Percentiles rank a stretch among this genome's conserved stretches.
These are phyloP conservation scores for Bufotes viridis DNA, from an alignment of 2,797 vertebrate species.

Conservation along the genomic window DNA sequence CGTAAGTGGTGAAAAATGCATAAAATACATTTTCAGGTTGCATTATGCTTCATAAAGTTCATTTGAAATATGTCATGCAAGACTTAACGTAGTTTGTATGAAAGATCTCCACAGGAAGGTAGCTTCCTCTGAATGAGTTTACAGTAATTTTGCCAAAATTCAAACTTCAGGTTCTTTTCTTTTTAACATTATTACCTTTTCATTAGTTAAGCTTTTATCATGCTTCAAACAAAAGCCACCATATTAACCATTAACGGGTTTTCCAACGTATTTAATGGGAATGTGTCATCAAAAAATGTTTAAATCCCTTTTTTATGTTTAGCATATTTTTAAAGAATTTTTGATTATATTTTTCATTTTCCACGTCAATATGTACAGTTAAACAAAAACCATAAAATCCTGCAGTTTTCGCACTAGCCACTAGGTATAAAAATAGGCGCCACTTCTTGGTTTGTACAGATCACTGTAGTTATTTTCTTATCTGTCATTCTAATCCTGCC, in stretches of 20 bases:
- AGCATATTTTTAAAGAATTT: no score
- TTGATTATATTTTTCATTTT: no score
- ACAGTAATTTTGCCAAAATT: conserved; percentile 49
- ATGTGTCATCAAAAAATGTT: no score
- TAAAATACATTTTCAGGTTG: conserved; percentile 63
- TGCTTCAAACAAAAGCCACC: neutral
- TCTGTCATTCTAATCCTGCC: no score
- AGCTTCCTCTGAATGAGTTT: conserved; percentile 36
- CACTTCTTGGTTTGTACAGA: no score
- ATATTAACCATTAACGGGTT: neutral
- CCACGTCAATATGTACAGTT: no score
- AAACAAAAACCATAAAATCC: no score
- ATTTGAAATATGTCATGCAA: conserved; percentile 65
- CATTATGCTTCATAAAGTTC: conserved; percentile 64
- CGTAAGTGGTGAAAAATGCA: conserved; percentile 32
- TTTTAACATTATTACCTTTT: conserved; percentile 41
- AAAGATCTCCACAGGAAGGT: conserved; percentile 61
- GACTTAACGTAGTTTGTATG: conserved; percentile 62
- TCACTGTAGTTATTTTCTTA: no score
- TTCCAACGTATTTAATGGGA: no score
- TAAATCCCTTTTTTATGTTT: no score
- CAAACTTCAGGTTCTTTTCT: conserved; percentile 40
- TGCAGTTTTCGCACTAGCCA: no score
- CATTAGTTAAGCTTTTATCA: conserved; percentile 48
- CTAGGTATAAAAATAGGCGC: no score